phyloP scores from a whole-genome alignment of 1,140 invertebrate genomes.

The Rhysida immarginata region DNA sequence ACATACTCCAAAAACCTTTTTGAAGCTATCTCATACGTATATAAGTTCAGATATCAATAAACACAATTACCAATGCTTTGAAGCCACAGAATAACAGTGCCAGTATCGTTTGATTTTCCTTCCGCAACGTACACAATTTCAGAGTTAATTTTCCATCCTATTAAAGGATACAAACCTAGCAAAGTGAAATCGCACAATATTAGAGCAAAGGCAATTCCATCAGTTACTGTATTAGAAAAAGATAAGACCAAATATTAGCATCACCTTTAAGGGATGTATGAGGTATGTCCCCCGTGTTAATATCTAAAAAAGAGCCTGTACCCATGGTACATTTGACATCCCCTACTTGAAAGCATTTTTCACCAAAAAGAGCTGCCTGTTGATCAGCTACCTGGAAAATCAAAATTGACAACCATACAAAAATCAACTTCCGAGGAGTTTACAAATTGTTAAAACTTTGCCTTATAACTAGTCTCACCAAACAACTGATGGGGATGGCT shows the following conservation, averaged over 20 bases:
- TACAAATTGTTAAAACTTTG: conserved; percentile 6
- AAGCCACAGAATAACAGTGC: conserved; percentile 73
- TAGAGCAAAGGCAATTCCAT: too few relatives aligned
- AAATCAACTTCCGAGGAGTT: conserved; percentile 1
- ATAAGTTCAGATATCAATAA: too few relatives aligned
- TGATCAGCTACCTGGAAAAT: conserved; percentile 39
- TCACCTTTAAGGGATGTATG: conserved; percentile 55
- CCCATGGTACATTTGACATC: conserved; percentile 86
- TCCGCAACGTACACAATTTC: conserved; percentile 58
- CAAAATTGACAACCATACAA: too few relatives aligned
- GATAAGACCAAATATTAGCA: too few relatives aligned
- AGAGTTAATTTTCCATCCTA: conserved; percentile 50
- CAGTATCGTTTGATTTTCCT: conserved; percentile 70
- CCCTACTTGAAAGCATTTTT: conserved; percentile 62
- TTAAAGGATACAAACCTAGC: conserved; percentile 77
- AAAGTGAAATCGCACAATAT: too few relatives aligned
- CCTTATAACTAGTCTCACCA: conserved; percentile 45
- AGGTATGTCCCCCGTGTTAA: conserved; percentile 62
- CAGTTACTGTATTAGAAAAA: too few relatives aligned
- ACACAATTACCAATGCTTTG: conserved; percentile 56
- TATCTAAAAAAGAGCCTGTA: conserved; percentile 81
- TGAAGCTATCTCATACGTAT: too few relatives aligned
- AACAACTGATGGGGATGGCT: conserved; percentile 55
- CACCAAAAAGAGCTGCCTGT: conserved; percentile 79
- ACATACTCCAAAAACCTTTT: too few relatives aligned